A percentile compares a stretch with the other conserved stretches of the same genome.
Conservation (phyloP, 2,888 invertebrate species). For the Stenolophus ochropezus region DNA sequence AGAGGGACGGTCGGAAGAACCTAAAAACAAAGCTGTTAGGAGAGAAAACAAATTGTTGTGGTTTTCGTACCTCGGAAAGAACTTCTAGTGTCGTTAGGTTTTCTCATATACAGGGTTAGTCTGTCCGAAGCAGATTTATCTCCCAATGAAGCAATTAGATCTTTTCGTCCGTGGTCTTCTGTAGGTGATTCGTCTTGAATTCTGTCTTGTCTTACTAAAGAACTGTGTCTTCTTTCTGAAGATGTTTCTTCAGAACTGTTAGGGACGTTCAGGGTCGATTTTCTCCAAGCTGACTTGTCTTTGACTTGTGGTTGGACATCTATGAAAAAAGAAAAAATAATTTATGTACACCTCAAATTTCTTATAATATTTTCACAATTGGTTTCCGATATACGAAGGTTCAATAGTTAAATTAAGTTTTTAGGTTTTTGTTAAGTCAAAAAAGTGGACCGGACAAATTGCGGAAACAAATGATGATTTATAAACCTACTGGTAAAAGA, state of each 20-base stretch:
- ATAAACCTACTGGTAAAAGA: too few relatives aligned
- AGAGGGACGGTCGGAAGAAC: constrained; percentile 66
- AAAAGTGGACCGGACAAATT: too few relatives aligned
- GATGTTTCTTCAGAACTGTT: constrained; percentile 80
- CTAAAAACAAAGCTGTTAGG: not conserved
- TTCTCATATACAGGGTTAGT: constrained; percentile 77
- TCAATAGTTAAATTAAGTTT: too few relatives aligned
- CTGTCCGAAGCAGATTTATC: constrained; percentile 75
- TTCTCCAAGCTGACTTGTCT: constrained; percentile 86
- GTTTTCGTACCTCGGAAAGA: not conserved
- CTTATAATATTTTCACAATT: not conserved
- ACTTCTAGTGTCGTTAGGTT: constrained; percentile 70
- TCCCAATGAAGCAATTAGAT: constrained; percentile 76
- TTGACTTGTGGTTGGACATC: constrained; percentile 83
- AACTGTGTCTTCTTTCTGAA: constrained; percentile 76
- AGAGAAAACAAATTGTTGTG: not conserved
- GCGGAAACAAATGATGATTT: too few relatives aligned
- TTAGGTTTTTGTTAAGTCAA: too few relatives aligned
- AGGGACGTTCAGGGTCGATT: constrained; percentile 80
- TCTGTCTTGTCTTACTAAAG: constrained; percentile 62
- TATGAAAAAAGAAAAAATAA: too few relatives aligned
- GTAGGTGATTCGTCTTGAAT: constrained; percentile 72
- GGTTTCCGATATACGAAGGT: too few relatives aligned
- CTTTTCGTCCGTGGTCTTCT: constrained; percentile 73
- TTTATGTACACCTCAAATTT: not conserved